These are phyloP conservation scores for Chionis minor DNA, from an alignment of 2,113 vertebrate species.

Conservation along the genomic window DNA sequence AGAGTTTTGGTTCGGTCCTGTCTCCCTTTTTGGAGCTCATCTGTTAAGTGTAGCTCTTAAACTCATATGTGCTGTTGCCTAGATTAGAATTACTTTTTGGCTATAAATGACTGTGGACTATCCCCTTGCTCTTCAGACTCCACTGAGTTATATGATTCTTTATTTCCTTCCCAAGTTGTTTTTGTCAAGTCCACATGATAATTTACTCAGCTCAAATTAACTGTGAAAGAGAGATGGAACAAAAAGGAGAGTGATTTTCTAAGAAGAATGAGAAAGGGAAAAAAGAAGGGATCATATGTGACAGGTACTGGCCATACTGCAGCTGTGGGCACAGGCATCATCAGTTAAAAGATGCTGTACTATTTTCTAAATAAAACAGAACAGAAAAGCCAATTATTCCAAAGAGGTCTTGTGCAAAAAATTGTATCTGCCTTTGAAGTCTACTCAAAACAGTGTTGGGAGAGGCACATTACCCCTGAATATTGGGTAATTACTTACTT, in stretches of 20 bases:
- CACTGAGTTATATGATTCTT: neutral
- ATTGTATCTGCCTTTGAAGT: neutral
- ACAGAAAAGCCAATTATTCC: neutral
- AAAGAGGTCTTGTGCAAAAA: neutral
- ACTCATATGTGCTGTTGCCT: neutral
- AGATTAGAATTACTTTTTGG: neutral
- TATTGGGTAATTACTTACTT: neutral
- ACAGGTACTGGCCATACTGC: neutral
- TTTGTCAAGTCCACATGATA: neutral
- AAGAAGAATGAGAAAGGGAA: neutral
- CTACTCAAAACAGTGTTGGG: neutral
- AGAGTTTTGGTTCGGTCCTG: neutral
- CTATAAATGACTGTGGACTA: neutral
- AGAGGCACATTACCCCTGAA: neutral
- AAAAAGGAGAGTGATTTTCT: neutral
- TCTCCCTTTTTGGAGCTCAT: neutral
- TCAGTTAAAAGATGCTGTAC: neutral
- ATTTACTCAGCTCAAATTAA: neutral
- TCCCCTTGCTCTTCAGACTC: neutral
- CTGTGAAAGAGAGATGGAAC: neutral
- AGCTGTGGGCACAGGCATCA: neutral
- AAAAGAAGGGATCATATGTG: neutral
- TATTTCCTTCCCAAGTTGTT: neutral
- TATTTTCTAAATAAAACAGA: neutral
- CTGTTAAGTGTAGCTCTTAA: neutral